phyloP scores from a whole-genome alignment of 2,113 vertebrate species.

The Sceloporus tristichus region DNA sequence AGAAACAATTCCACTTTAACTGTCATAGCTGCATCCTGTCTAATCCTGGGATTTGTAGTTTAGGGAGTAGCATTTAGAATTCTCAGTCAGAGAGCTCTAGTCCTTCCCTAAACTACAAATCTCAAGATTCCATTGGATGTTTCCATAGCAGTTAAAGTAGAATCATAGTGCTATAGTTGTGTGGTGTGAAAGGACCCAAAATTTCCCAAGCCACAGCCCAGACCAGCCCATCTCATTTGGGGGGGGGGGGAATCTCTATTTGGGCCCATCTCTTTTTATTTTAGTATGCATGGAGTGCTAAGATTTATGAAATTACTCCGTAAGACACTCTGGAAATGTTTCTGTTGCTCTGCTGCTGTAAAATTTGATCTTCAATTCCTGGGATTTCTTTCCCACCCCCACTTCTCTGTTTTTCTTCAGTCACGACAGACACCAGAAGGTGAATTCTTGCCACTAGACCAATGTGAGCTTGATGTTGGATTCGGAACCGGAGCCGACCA shows the following conservation, averaged over 20 bases:
- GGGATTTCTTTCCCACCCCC: neutral
- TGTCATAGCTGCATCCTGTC: no score
- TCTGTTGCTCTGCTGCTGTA: neutral
- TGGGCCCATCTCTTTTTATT: neutral
- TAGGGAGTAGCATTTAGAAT: no score
- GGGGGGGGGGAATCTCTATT: neutral
- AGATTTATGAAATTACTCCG: neutral
- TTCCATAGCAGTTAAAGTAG: no score
- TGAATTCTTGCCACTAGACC: conserved; percentile 90
- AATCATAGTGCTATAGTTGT: no score
- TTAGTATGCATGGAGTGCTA: neutral
- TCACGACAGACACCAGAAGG: conserved; percentile 92
- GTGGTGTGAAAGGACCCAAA: neutral
- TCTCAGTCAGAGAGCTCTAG: no score
- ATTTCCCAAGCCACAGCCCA: neutral
- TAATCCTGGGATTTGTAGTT: no score
- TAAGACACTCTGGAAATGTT: neutral
- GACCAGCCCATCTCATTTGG: neutral
- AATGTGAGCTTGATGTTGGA: conserved; percentile 91
- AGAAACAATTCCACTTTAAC: no score
- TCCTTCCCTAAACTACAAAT: no score
- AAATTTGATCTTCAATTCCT: neutral
- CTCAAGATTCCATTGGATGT: no score
- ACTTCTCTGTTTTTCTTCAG: conserved; percentile 69
- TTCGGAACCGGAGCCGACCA: conserved; percentile 92